These are phyloP conservation scores for Odontothrips loti DNA, from an alignment of 2,888 invertebrate species.

Conservation along the genomic window DNA sequence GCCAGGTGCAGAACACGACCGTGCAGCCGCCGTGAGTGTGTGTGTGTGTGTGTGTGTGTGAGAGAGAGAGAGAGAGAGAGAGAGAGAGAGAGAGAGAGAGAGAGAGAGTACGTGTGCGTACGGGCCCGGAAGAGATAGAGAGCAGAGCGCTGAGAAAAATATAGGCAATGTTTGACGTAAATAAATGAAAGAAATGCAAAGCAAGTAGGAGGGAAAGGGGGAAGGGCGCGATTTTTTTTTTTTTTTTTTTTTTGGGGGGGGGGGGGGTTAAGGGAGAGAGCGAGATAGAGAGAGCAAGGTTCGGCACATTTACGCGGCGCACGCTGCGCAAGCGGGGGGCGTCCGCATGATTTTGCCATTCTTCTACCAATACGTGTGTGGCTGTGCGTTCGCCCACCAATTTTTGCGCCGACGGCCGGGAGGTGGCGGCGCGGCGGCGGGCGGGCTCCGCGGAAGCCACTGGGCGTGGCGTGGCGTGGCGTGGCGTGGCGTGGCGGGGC, in stretches of 20 bases:
- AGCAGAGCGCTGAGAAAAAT: background rate
- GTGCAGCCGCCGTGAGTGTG: background rate
- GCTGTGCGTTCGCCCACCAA: background rate
- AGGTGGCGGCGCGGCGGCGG: background rate
- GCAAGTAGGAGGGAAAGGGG: background rate
- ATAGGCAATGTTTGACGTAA: too few species aligned
- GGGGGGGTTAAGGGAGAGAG: background rate
- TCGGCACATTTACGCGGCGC: background rate
- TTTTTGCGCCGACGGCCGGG: background rate
- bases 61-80: background rate
- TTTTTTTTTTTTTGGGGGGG: too few species aligned
- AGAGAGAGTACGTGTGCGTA: background rate
- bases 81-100: background rate
- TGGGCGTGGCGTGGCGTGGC: too few species aligned
- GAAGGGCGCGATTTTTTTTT: background rate
- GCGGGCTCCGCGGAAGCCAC: background rate
- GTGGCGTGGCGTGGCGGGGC: too few species aligned
- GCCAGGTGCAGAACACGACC: background rate
- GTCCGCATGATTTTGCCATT: slow-evolving; percentile 9
- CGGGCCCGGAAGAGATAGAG: background rate
- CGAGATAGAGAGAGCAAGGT: background rate
- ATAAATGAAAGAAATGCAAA: background rate
- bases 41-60: background rate
- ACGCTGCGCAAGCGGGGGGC: background rate
- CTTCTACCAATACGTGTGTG: slow-evolving; percentile 6